phyloP scores from a whole-genome alignment of 2,797 vertebrate genomes.

The Catostomus latipinnis region DNA sequence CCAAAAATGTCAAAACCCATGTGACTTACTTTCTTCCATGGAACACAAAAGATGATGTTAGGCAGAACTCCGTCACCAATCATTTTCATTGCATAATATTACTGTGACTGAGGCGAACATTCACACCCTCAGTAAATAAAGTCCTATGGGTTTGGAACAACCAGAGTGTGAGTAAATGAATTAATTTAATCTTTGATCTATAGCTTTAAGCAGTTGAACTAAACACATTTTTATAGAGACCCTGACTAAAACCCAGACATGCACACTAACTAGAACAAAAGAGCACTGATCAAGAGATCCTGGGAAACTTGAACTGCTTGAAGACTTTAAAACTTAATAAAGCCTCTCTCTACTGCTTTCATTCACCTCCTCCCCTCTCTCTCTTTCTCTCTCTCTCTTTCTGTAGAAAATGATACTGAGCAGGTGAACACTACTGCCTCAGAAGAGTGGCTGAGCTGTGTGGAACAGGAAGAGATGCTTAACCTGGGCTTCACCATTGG shows the following conservation, averaged over 20 bases:
- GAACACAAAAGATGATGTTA: too few relatives aligned
- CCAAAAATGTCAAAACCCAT: too few relatives aligned
- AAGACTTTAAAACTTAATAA: conserved; percentile 47
- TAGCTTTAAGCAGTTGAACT: not conserved
- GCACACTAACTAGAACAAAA: conserved; percentile 4
- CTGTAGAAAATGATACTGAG: conserved; percentile 69
- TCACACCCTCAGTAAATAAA: too few relatives aligned
- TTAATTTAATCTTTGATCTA: too few relatives aligned
- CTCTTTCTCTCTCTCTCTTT: conserved; percentile 11
- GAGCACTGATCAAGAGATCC: conserved; percentile 19
- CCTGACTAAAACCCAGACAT: too few relatives aligned
- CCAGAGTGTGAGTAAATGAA: too few relatives aligned
- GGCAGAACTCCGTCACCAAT: too few relatives aligned
- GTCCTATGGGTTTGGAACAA: too few relatives aligned
- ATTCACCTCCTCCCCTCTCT: not conserved
- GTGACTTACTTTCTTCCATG: too few relatives aligned
- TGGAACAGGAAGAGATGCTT: conserved; percentile 88
- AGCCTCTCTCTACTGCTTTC: conserved; percentile 12
- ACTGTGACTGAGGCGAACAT: too few relatives aligned
- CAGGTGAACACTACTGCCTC: conserved; percentile 47
- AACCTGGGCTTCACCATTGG: conserved; percentile 92
- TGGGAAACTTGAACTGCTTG: conserved; percentile 24
- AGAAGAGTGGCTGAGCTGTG: conserved; percentile 76
- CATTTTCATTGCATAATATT: too few relatives aligned
- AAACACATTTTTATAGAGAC: conserved; percentile 22